Evolutionary conservation across 2,888 invertebrate genomes (phyloP), one percentile per base, ranked within the genome.

Genomic region (Myopa testacea): DNA sequence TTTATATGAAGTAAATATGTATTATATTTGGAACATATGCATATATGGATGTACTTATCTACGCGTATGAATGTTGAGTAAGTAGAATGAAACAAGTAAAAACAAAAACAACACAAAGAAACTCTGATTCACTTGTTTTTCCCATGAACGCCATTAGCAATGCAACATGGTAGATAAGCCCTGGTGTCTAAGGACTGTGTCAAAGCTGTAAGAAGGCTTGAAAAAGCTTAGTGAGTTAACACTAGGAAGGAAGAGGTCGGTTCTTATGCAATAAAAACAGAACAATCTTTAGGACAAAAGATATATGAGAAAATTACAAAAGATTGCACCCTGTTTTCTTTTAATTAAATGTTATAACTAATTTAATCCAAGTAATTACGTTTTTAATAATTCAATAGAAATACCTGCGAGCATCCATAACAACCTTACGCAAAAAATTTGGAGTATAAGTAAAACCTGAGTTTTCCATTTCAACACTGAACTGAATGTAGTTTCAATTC

Each of bases 361-460:
- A 26, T 26, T 26, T 26, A 26, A 26, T 45, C 3, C 45, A 45
- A 8, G 45, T 10, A 45, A 45, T 45, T 45, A 8, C 3, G 7
- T 26, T 45, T 10, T 45, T 45, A 10, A 8, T 45, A 8, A 45
- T 45, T 45, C 45, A 45, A 8, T 45, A 45, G 3, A 45, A 6
- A 45, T 45, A 85, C 85, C 85, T 85, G 82, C 82, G 82, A 34
- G 85, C 89, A 79, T 88, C 88, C 80, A 82, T 84, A 80, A 88
- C 85, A 81, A 88, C 89, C 85, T 87, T 89, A 80, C 86, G 88
- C 84, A 88, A 85, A 84, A 88, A 87, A 76, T 87, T 86, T 81
- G 88, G 89, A 40, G 89, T 88, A 82, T 85, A 87, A 78, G 86
- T 85, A 83, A 88, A 87, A 83, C 85, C 87, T 82, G 88, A 86